These are phyloP conservation scores for Chondrosia reniformis DNA, from an alignment of 37 sponge, comb jelly and placozoan species.

Conservation along the genomic window DNA sequence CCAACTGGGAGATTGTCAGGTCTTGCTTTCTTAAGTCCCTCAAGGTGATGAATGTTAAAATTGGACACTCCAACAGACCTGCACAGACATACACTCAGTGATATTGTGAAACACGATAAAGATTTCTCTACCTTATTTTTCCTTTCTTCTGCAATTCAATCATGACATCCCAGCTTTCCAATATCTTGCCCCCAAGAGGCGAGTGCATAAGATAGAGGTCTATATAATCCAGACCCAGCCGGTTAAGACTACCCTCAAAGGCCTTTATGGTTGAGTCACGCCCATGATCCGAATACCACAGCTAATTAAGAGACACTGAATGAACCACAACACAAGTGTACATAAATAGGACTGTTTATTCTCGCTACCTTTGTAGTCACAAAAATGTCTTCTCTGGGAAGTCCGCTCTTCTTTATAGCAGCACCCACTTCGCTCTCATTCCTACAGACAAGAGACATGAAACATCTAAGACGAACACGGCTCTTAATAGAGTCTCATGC, in stretches of 20 bases:
- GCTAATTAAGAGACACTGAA: no score
- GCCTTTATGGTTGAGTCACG: conserved; percentile 35
- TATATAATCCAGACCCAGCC: conserved; percentile 58
- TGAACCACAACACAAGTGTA: no score
- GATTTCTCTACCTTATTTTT: no score
- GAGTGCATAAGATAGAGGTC: conserved; percentile 79
- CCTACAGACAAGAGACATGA: no score
- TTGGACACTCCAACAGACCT: conserved; percentile 85
- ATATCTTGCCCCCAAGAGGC: conserved; percentile 55
- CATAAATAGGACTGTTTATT: no score
- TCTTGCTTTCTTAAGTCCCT: conserved; percentile 59
- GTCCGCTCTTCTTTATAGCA: conserved; percentile 47
- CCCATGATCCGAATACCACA: conserved; percentile 57
- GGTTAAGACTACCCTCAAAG: conserved; percentile 46
- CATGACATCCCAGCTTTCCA: conserved; percentile 76
- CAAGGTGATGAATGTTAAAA: conserved; percentile 69
- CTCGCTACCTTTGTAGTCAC: conserved; percentile 66
- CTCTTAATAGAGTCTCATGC: no score
- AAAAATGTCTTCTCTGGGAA: conserved; percentile 69
- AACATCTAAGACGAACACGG: no score
- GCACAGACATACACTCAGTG: no score
- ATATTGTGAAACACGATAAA: no score
- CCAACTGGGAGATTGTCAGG: conserved; percentile 62
- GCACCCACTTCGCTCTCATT: conserved; percentile 61
- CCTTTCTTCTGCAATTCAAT: conserved; percentile 61